Evolutionary conservation across 1,140 invertebrate species (phyloP).

Genomic region (Babylonia areolata): DNA sequence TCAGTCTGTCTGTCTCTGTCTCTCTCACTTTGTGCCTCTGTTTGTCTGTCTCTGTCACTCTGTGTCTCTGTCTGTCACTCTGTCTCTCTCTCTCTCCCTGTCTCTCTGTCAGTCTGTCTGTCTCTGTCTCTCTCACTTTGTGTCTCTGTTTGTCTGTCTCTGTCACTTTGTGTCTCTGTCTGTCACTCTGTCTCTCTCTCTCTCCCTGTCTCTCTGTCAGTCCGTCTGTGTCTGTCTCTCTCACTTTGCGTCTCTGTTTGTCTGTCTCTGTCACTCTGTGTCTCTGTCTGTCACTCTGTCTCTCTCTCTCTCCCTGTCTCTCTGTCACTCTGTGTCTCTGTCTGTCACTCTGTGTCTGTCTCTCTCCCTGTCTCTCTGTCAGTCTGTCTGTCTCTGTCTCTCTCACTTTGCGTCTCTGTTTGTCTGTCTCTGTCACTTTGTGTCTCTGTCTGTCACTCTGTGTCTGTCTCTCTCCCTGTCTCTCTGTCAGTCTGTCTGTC

Average conservation of each 20-base stretch:
- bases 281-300: not conserved
- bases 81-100: not conserved
- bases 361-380: not conserved
- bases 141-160: slow-evolving; percentile 1
- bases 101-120: not conserved
- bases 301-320: not conserved
- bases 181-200: slow-evolving; percentile 3
- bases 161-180: slow-evolving; percentile 1
- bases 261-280: not conserved
- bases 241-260: not conserved
- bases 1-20: not conserved
- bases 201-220: not conserved
- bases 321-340: not conserved
- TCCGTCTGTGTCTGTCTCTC: not conserved
- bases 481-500: not conserved
- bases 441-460: not conserved
- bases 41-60: not conserved
- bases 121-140: slow-evolving; percentile 9
- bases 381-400: not conserved
- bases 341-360: not conserved
- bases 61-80: not conserved
- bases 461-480: not conserved
- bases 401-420: not conserved
- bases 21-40: not conserved
- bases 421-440: not conserved